phyloP scores from a whole-genome alignment of 2,797 vertebrate species.

The Dallia pectoralis region DNA sequence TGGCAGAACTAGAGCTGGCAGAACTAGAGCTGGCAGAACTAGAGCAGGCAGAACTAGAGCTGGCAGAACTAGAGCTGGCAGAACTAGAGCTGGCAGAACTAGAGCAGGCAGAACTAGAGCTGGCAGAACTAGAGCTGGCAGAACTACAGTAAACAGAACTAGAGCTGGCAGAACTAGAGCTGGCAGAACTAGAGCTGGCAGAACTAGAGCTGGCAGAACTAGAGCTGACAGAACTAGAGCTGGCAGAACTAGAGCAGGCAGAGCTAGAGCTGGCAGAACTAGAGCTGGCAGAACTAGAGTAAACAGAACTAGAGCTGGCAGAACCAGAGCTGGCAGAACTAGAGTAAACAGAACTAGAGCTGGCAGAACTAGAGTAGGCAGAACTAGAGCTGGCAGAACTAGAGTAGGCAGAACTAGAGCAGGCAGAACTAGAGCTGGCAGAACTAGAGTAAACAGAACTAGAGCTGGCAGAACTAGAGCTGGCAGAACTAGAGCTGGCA shows the following conservation, averaged over 20 bases:
- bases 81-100: conserved; percentile 60
- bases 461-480: conserved; percentile 53
- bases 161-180: conserved; percentile 53
- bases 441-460: conserved; percentile 42
- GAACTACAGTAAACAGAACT: no score
- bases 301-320: no score
- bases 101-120: conserved; percentile 28
- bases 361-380: conserved; percentile 49
- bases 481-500: conserved; percentile 49
- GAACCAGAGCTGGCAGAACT: conserved; percentile 60
- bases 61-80: conserved; percentile 49
- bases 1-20: conserved; percentile 49
- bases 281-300: conserved; percentile 53
- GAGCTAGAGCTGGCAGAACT: no score
- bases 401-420: no score
- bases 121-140: conserved; percentile 49
- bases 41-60: conserved; percentile 28
- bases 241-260: conserved; percentile 49
- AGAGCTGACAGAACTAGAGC: no score
- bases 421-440: conserved; percentile 56
- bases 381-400: conserved; percentile 60
- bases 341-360: conserved; percentile 27
- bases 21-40: conserved; percentile 60
- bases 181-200: conserved; percentile 49
- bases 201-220: conserved; percentile 43